Conservation (phyloP, 2,888 invertebrate species). For the Teleogryllus oceanicus region DNA sequence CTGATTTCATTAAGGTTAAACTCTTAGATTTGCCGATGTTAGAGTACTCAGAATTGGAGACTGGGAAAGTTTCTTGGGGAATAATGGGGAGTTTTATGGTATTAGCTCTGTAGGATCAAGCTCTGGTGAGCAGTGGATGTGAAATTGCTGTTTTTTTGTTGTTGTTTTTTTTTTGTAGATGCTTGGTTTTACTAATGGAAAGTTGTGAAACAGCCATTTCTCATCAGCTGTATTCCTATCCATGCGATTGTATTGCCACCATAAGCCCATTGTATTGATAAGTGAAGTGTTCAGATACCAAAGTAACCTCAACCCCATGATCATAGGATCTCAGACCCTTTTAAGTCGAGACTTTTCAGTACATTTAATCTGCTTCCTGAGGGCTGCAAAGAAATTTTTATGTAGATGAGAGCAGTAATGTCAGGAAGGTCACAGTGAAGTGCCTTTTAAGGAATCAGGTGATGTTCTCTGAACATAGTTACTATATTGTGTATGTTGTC, state of each 20-base stretch:
- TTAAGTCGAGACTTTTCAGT: background rate
- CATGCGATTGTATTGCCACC: conserved; percentile 29
- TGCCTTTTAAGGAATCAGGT: background rate
- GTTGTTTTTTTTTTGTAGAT: background rate
- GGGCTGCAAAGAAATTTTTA: background rate
- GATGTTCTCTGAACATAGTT: background rate
- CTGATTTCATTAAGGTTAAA: no score
- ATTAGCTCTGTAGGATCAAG: background rate
- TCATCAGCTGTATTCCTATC: background rate
- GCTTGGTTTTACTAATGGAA: background rate
- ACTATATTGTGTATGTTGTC: no score
- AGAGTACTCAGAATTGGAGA: background rate
- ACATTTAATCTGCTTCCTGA: background rate
- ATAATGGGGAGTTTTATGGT: background rate
- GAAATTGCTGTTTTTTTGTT: conserved; percentile 20
- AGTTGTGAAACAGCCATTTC: conserved; percentile 23
- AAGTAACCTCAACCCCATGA: conserved; percentile 9
- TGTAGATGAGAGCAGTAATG: conserved; percentile 18
- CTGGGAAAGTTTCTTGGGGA: background rate
- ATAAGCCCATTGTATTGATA: conserved; percentile 33
- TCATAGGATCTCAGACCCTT: conserved; percentile 11
- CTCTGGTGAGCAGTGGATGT: background rate
- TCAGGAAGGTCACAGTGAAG: background rate
- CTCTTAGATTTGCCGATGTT: background rate
- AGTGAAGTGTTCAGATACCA: background rate